A percentile compares a stretch with the other conserved stretches of the same genome.
Evolutionary conservation across 2,797 vertebrate genomes (phyloP).

Genomic region (Enteromius argenteus): DNA sequence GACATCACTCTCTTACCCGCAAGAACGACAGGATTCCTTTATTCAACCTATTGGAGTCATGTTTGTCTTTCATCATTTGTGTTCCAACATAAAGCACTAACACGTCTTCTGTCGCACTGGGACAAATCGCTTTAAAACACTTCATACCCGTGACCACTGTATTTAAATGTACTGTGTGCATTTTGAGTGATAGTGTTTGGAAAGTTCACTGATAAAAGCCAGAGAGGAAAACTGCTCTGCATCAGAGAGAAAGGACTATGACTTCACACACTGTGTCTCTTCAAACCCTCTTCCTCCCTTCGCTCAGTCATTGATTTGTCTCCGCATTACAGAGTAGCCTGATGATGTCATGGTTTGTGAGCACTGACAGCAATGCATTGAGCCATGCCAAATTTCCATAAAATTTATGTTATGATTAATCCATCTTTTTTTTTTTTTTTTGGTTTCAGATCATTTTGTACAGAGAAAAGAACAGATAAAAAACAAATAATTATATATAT

Average conservation of each 20-base stretch:
- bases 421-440: not conserved
- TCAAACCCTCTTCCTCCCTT: slow-evolving; percentile 44
- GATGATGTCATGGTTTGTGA: slow-evolving; percentile 27
- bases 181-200: slow-evolving; percentile 45
- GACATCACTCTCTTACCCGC: not conserved
- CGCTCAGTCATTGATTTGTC: slow-evolving; percentile 47
- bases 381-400: slow-evolving; percentile 21
- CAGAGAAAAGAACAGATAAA: not conserved
- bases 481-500: not conserved
- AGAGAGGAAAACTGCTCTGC: slow-evolving; percentile 62
- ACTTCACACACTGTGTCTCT: slow-evolving; percentile 51
- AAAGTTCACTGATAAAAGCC: slow-evolving; percentile 60
- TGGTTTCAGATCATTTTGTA: not conserved
- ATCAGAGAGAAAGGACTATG: slow-evolving; percentile 56
- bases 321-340: slow-evolving; percentile 39
- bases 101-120: slow-evolving; percentile 3
- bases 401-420: slow-evolving; percentile 17
- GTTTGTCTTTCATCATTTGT: slow-evolving; percentile 27
- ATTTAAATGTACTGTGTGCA: slow-evolving; percentile 49
- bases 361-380: slow-evolving; percentile 36
- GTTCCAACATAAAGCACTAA: slow-evolving; percentile 12
- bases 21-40: not conserved
- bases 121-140: slow-evolving; percentile 17
- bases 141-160: not conserved
- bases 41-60: slow-evolving; percentile 1